Conservation (phyloP, 2,888 invertebrate species). For the Hyalella azteca region DNA sequence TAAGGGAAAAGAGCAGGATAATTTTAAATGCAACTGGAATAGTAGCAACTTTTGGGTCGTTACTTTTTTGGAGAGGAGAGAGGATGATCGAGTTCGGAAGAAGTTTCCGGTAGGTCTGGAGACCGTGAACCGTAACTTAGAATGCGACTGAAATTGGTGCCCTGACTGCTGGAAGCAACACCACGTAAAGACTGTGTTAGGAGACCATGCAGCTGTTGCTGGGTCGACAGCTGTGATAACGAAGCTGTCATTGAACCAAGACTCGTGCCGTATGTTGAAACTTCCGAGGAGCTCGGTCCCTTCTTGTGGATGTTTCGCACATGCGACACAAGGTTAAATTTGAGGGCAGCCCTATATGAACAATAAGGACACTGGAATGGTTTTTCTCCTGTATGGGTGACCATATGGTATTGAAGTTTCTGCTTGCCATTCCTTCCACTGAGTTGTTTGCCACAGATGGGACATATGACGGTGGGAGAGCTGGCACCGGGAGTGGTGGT, state of each 20-base stretch:
- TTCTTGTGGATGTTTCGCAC: conserved; percentile 52
- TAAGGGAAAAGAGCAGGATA: no score
- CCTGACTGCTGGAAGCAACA: not conserved
- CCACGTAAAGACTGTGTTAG: not conserved
- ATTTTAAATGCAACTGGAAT: not conserved
- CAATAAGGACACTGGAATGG: conserved; percentile 54
- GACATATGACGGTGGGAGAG: conserved; percentile 56
- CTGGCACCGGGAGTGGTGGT: conserved; percentile 11
- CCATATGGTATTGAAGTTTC: conserved; percentile 58
- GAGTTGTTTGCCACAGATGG: conserved; percentile 57
- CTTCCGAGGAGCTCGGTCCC: conserved; percentile 33
- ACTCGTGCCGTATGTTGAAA: not conserved
- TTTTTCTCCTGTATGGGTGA: conserved; percentile 58
- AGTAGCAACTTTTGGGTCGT: not conserved
- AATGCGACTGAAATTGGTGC: not conserved
- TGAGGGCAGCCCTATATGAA: conserved; percentile 55
- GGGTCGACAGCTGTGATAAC: not conserved
- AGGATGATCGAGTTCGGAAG: not conserved
- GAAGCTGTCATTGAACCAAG: not conserved
- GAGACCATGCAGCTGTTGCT: not conserved
- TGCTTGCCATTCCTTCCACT: conserved; percentile 58
- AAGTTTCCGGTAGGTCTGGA: not conserved
- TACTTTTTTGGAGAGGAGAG: not conserved
- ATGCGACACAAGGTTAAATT: conserved; percentile 56
- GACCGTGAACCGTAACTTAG: not conserved